Evolutionary conservation across 2,113 vertebrate species (phyloP), one percentile per base, ranked within the genome.

Genomic region (Pitta sordida): DNA sequence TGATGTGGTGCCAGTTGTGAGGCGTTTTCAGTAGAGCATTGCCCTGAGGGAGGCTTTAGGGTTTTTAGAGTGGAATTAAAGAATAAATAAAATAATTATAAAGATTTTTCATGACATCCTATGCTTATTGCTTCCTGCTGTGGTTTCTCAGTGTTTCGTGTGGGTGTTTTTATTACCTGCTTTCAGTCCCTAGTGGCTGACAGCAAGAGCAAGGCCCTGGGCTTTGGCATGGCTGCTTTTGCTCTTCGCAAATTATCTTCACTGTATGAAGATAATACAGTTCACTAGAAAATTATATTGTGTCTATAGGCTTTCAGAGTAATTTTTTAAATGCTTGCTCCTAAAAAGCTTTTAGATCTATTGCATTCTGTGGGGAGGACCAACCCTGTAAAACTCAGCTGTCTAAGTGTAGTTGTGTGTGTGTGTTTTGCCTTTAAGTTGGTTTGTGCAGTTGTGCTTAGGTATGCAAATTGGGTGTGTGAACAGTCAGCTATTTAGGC

Each of bases 401-500:
- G 19, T 68, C n/a, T 78, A 75, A 81, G 51, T 69, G 49, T 21
- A n/a, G 16, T 77, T 86, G 3, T 44, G 29, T 63, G 49, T 10
- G 32, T 64, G 49, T 10, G 1, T 79, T 91, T 89, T 87, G 62
- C 84, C 53, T 79, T 67, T 79, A 79, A 58, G 11, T 67, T 90
- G 53, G 51, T 51, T 89, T 52, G 24, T 43, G n/a, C 37, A 41
- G 30, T 88, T 93, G 74, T 86, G 46, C 59, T 83, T 83, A 70
- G 51, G 39, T 73, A 69, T 76, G 52, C 82, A 91, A 88, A 88
- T 41, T 19, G 24, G 9, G 9, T 55, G 23, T 58, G 16, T 59
- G 55, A 91, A 90, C 48, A 88, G 67, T 87, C 63, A 86, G 68
- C 87, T 95, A 51, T 90, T 95, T 88, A 79, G 67, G 46, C 71